Percentiles rank a stretch among this genome's conserved stretches.
Conservation (phyloP, 2,888 invertebrate genomes). For the Notodonta ziczac region DNA sequence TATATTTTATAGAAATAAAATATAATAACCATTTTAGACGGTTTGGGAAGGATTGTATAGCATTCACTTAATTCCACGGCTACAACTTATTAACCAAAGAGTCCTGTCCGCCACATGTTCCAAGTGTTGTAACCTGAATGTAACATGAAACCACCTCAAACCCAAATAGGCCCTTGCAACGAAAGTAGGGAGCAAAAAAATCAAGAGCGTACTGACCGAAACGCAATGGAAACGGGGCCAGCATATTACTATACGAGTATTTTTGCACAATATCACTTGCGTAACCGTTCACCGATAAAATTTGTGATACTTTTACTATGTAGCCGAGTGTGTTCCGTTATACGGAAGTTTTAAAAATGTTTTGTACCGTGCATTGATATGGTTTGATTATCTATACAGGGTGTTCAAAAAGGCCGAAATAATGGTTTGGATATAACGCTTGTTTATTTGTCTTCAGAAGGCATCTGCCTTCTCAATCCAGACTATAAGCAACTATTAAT, state of each 20-base stretch:
- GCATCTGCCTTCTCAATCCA: no score
- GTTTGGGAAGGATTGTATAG: no score
- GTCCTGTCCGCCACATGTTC: no score
- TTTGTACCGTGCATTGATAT: background rate
- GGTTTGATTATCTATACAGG: background rate
- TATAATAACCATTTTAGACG: no score
- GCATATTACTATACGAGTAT: constrained; percentile 40
- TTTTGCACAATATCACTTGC: constrained; percentile 52
- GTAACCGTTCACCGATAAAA: constrained; percentile 43
- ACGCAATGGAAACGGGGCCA: constrained; percentile 47
- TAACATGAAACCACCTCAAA: background rate
- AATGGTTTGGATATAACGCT: no score
- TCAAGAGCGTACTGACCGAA: constrained; percentile 45
- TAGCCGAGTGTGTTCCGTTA: constrained; percentile 37
- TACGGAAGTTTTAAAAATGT: constrained; percentile 36
- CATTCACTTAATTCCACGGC: no score
- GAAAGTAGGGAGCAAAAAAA: constrained; percentile 40
- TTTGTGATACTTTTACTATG: constrained; percentile 42
- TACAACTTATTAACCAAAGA: no score
- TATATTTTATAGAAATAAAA: no score
- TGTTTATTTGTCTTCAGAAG: no score
- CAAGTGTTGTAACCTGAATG: background rate
- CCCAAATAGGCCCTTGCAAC: background rate
- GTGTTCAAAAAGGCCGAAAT: no score
- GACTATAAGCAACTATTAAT: no score